phyloP scores from a whole-genome alignment of 2,888 invertebrate genomes.

The Cremastinae sp. region DNA sequence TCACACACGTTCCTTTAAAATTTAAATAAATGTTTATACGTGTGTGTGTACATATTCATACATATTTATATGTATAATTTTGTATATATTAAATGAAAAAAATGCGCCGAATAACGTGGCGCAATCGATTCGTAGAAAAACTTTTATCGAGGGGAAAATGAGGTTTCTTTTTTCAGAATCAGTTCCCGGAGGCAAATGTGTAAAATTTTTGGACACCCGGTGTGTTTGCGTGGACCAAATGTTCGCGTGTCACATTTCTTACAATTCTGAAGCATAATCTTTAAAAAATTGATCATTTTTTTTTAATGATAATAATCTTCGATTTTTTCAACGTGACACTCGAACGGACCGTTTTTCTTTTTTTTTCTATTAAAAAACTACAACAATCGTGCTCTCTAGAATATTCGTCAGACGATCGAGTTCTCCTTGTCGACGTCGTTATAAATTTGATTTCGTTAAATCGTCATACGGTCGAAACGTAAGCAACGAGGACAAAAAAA shows the following conservation, averaged over 20 bases:
- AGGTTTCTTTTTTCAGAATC: conserved; percentile 40
- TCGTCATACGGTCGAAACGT: conserved; percentile 13
- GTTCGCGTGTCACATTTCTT: too few relatives aligned
- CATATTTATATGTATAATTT: conserved; percentile 46
- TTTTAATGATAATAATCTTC: too few relatives aligned
- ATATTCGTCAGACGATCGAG: conserved; percentile 40
- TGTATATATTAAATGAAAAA: conserved; percentile 42
- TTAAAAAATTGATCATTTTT: too few relatives aligned
- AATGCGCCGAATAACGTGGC: conserved; percentile 13
- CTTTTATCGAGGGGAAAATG: conserved; percentile 29
- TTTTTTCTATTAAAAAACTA: conserved; percentile 45
- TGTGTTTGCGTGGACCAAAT: background rate
- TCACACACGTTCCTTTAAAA: conserved; percentile 22
- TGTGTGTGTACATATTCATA: conserved; percentile 7
- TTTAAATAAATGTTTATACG: conserved; percentile 20
- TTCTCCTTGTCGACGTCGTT: conserved; percentile 16
- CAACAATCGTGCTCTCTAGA: conserved; percentile 53
- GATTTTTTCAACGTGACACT: conserved; percentile 25
- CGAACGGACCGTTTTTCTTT: conserved; percentile 32
- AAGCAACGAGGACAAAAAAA: conserved; percentile 34
- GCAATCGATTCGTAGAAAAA: conserved; percentile 47
- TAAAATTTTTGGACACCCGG: too few relatives aligned
- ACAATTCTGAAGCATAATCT: too few relatives aligned
- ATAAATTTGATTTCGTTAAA: conserved; percentile 35
- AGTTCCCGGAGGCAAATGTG: conserved; percentile 21